A percentile compares a stretch with the other conserved stretches of the same genome.
These are phyloP conservation scores for Muschampia plurimacula DNA, from an alignment of 2,888 invertebrate species.

Conservation along the genomic window DNA sequence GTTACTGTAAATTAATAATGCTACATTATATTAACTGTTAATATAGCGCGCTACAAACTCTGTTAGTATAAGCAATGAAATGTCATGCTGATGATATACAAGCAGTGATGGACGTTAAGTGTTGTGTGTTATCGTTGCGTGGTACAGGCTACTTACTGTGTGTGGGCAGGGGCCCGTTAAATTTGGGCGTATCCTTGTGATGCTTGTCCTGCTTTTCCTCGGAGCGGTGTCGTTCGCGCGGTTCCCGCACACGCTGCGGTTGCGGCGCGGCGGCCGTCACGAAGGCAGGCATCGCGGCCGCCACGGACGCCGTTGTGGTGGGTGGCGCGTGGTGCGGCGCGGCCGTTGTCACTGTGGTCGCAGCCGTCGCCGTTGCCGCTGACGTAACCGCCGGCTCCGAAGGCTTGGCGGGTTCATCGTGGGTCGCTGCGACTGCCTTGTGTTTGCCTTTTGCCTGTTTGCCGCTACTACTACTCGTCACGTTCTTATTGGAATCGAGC, in stretches of 20 bases:
- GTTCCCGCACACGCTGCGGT: constrained; percentile 67
- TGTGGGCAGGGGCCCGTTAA: constrained; percentile 61
- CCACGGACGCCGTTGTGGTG: constrained; percentile 30
- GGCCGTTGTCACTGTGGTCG: neutral
- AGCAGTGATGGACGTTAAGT: neutral
- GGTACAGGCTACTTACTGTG: constrained; percentile 57
- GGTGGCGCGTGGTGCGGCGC: constrained; percentile 44
- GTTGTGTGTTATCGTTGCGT: neutral
- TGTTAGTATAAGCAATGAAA: neutral
- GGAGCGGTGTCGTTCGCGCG: constrained; percentile 55
- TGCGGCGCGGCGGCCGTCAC: constrained; percentile 53
- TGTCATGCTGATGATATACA: neutral
- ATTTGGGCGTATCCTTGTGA: constrained; percentile 52
- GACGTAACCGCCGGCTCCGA: constrained; percentile 45
- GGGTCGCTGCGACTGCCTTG: constrained; percentile 58
- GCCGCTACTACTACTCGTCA: constrained; percentile 62
- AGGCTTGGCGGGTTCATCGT: constrained; percentile 60
- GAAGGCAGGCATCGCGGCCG: constrained; percentile 39
- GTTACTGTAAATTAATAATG: neutral
- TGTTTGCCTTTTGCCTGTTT: constrained; percentile 55
- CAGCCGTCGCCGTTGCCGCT: constrained; percentile 38
- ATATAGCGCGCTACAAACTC: neutral
- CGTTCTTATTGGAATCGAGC: constrained; percentile 58
- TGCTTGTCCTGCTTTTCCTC: constrained; percentile 26
- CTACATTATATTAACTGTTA: neutral